Conservation (phyloP, 2,888 invertebrate species). For the Epirrhoe alternata region DNA sequence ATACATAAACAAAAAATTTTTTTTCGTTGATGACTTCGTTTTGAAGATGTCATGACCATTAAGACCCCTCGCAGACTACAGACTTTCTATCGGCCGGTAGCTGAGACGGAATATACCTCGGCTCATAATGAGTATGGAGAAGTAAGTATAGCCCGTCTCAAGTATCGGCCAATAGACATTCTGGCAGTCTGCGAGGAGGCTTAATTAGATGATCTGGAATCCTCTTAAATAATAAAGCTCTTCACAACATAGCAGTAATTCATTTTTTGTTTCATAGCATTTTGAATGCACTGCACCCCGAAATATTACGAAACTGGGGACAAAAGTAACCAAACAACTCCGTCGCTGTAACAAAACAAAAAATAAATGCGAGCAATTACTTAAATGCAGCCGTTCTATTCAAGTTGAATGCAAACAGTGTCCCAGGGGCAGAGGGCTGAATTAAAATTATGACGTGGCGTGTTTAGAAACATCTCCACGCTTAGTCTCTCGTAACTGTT, state of each 20-base stretch:
- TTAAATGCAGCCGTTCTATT: slow-evolving; percentile 65
- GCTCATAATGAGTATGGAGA: no score
- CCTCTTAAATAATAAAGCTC: not conserved
- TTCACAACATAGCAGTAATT: no score
- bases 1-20: no score
- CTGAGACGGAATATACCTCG: no score
- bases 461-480: slow-evolving; percentile 35
- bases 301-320: slow-evolving; percentile 8
- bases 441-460: slow-evolving; percentile 61
- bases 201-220: not conserved
- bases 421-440: slow-evolving; percentile 58
- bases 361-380: slow-evolving; percentile 75
- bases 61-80: no score
- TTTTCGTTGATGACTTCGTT: no score
- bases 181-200: no score
- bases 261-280: not conserved
- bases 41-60: no score
- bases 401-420: slow-evolving; percentile 69
- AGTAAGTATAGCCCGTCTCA: no score
- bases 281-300: slow-evolving; percentile 1
- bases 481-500: not conserved
- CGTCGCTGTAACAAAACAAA: slow-evolving; percentile 25
- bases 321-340: slow-evolving; percentile 6
- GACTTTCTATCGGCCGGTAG: no score
- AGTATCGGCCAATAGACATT: no score